These are phyloP conservation scores for Montipora foliosa DNA, from an alignment of 64 coral and sea anemone species.

Conservation along the genomic window DNA sequence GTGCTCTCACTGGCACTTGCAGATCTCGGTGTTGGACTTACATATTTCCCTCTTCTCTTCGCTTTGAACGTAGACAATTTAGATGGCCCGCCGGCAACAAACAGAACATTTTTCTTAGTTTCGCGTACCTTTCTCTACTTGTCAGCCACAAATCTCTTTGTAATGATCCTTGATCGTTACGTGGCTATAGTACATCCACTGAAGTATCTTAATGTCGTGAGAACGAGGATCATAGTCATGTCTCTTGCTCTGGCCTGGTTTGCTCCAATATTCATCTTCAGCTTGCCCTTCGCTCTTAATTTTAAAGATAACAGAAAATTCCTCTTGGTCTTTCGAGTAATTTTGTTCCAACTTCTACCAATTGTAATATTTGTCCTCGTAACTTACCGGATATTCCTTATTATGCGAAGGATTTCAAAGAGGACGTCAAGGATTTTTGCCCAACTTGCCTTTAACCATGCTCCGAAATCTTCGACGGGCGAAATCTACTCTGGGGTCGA, in stretches of 20 bases:
- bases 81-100: background rate
- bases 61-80: constrained; percentile 18
- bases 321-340: constrained; percentile 19
- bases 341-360: background rate
- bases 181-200: constrained; percentile 32
- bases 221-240: background rate
- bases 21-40: constrained; percentile 22
- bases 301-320: background rate
- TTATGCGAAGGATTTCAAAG: constrained; percentile 40
- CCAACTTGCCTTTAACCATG: constrained; percentile 37
- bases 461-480: background rate
- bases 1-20: constrained; percentile 35
- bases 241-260: constrained; percentile 3
- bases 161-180: constrained; percentile 47
- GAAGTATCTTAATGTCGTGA: constrained; percentile 2
- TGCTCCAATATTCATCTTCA: background rate
- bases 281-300: background rate
- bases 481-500: background rate
- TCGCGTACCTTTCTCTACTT: constrained; percentile 31
- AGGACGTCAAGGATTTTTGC: constrained; percentile 40
- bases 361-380: background rate
- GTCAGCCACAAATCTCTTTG: constrained; percentile 43
- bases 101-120: background rate
- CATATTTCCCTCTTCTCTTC: constrained; percentile 23
- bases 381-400: constrained; percentile 8